Base-by-base conservation (phyloP, 2,797 vertebrate species). In the Lagocephalus sceleratus region DNA sequence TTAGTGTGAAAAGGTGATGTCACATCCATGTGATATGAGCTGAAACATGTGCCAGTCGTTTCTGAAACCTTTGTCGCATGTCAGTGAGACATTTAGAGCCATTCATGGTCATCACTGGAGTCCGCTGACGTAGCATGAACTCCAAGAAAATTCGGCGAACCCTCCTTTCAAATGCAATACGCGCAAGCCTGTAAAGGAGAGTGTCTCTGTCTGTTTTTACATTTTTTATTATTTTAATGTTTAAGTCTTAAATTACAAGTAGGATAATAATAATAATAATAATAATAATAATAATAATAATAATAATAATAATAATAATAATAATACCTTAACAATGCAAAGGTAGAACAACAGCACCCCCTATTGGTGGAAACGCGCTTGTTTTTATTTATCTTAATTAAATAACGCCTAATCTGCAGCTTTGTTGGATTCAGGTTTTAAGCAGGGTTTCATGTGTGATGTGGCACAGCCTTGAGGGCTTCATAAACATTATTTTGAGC, bases 1-100 rank as follows among this genome's bases (percentile, higher is more conserved):
- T 71, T 59, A 57, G 29, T 12, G 40, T 46, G 43, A 63, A 63
- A 48, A 64, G 54, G 69, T 51, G 57, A 51, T 0, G 41, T 53
- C 21, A 15, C 41, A 58, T 14, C 39, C 40, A 40, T 3, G 47
- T 63, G 38, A 51, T 19, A 16, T 21, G 20, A 1, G 11, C 51
- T 47, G 57, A 19, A 19, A 41, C 45, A 7, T 3, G 25, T 15
- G 38, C 15, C 40, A 22, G 2, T 23, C 19, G 48, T 19, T 21
- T 19, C 20, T 7, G 44, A 19, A 19, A 19, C n/a, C 26, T 57
- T 12, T 20, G 6, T 56, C 52, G 48, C 40, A 16, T 47, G 39
- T 35, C 17, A 0, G 29, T 38, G 2, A 39, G 46, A 51, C 42
- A 47, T 68, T 54, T 41, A 16, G 49, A 68, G 48, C 21, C 9